Conservation (phyloP, 2,888 invertebrate species). For the Thelaira solivaga region DNA sequence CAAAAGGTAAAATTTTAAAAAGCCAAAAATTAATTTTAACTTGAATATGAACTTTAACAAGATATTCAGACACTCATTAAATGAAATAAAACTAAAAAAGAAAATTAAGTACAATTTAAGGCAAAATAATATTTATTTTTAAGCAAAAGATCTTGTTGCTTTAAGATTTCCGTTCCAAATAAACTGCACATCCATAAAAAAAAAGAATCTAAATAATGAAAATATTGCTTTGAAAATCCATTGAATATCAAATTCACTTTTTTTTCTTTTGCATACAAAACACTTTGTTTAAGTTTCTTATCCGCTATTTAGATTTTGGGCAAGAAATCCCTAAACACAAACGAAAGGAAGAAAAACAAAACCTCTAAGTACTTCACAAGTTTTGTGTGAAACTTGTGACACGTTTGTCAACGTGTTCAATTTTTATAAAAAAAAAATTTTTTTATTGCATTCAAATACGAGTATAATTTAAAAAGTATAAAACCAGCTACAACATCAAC, state of each 20-base stretch:
- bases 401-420: constrained; percentile 60
- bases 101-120: too few species aligned
- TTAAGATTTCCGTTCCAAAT: constrained; percentile 45
- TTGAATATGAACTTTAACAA: background rate
- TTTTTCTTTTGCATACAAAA: background rate
- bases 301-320: background rate
- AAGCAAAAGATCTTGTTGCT: constrained; percentile 1
- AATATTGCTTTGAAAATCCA: constrained; percentile 38
- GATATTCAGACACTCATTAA: too few species aligned
- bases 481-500: background rate
- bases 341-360: background rate
- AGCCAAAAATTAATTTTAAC: constrained; percentile 28
- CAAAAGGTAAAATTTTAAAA: background rate
- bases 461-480: too few species aligned
- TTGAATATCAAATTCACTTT: constrained; percentile 7
- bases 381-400: constrained; percentile 65
- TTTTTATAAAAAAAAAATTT: constrained; percentile 30
- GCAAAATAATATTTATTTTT: constrained; percentile 2
- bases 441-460: constrained; percentile 40
- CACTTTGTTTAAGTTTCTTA: constrained; percentile 23
- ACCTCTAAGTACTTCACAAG: constrained; percentile 58
- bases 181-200: constrained; percentile 6
- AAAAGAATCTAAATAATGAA: constrained; percentile 6
- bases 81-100: too few species aligned
- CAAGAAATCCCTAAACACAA: background rate